These are phyloP conservation scores for Erebia epiphron DNA, from an alignment of 2,888 invertebrate species.

Conservation along the genomic window DNA sequence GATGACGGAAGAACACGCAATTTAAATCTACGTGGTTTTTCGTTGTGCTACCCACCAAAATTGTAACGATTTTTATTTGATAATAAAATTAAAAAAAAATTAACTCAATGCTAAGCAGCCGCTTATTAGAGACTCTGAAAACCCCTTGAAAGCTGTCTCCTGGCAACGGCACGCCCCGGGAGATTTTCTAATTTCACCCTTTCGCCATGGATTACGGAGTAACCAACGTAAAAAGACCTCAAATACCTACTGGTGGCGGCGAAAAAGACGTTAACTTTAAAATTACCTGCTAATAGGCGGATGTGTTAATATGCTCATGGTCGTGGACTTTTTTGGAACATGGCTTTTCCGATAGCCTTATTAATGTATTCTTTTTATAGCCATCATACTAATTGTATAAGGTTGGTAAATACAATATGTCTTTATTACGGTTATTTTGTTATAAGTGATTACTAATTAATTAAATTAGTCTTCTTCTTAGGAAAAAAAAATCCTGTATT, in stretches of 20 bases:
- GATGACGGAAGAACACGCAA: too few species aligned
- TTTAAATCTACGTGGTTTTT: too few species aligned
- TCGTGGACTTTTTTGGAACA: background rate
- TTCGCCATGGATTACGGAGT: conserved; percentile 42
- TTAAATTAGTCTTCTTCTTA: too few species aligned
- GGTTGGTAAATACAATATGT: too few species aligned
- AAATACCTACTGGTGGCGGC: conserved; percentile 2
- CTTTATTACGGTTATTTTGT: too few species aligned
- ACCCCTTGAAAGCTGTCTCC: conserved; percentile 53
- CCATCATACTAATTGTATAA: too few species aligned
- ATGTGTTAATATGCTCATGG: background rate
- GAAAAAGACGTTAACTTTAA: conserved; percentile 12
- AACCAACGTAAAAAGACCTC: conserved; percentile 23
- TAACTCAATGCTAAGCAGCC: background rate
- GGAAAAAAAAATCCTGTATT: too few species aligned
- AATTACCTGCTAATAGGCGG: conserved; percentile 18
- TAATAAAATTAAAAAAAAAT: too few species aligned
- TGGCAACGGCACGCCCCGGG: conserved; percentile 65
- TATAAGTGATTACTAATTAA: too few species aligned
- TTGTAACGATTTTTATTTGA: too few species aligned
- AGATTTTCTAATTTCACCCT: conserved; percentile 62
- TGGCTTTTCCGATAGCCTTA: background rate
- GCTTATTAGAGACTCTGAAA: conserved; percentile 32
- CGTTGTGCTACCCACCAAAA: too few species aligned
- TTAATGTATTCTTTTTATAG: too few species aligned